Percentiles rank a stretch among this genome's conserved stretches.
These are phyloP conservation scores for Labeo catla DNA, from an alignment of 2,113 vertebrate genomes.

Conservation along the genomic window DNA sequence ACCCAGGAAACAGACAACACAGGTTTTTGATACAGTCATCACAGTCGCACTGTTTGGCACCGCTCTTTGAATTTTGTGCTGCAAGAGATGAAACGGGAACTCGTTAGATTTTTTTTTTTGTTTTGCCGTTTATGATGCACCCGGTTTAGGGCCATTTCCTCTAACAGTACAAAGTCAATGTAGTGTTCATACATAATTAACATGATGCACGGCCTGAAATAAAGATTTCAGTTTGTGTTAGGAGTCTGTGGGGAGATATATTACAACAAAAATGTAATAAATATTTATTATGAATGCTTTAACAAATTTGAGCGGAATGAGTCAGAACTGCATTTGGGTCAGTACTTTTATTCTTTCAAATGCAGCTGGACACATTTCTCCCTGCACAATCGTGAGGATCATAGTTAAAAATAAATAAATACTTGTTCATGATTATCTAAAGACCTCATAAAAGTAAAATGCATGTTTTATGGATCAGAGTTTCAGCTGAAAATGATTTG, in stretches of 20 bases:
- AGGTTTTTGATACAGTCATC: conserved; percentile 28
- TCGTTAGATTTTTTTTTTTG: not conserved
- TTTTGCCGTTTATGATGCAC: conserved; percentile 17
- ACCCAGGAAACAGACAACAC: conserved; percentile 16
- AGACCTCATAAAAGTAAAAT: not conserved
- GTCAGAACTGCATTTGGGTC: not conserved
- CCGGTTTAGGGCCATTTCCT: conserved; percentile 41
- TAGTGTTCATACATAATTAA: conserved; percentile 37
- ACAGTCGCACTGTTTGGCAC: not conserved
- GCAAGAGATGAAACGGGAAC: conserved; percentile 15
- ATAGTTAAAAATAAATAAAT: not conserved
- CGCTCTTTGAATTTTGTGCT: not conserved
- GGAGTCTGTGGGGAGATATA: not conserved
- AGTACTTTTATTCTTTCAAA: not conserved
- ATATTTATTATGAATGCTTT: conserved; percentile 21
- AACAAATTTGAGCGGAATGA: not conserved
- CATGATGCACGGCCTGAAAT: not conserved
- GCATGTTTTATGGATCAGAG: not conserved
- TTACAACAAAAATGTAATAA: not conserved
- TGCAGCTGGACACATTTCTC: not conserved
- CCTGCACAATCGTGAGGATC: not conserved
- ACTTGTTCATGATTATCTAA: not conserved
- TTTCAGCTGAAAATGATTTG: not conserved
- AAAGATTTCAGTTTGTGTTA: conserved; percentile 13
- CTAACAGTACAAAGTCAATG: conserved; percentile 20